Evolutionary conservation across 2,888 invertebrate genomes (phyloP).

Genomic region (Coenonympha glycerion): DNA sequence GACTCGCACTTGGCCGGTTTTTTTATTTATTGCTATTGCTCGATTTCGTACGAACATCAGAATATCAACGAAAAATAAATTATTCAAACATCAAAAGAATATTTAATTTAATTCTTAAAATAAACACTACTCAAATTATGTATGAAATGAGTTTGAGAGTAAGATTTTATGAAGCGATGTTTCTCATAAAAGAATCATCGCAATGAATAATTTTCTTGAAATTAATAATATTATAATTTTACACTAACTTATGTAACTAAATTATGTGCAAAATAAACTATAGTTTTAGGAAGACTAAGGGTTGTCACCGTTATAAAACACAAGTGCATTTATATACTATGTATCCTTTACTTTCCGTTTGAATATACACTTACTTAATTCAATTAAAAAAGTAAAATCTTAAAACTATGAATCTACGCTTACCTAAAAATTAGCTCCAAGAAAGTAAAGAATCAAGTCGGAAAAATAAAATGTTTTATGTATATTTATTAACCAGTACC

Average conservation of each 20-base stretch:
- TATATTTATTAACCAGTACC: no score
- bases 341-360: no score
- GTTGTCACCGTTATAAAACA: neutral
- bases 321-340: no score
- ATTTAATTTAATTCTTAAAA: neutral
- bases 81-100: constrained; percentile 19
- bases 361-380: no score
- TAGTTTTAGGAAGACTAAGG: constrained; percentile 1
- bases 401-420: no score
- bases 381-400: no score
- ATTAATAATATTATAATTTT: constrained; percentile 17
- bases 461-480: no score
- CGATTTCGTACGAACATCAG: neutral
- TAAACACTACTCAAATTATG: constrained; percentile 10
- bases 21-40: neutral
- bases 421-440: no score
- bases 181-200: constrained; percentile 10
- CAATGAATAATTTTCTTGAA: constrained; percentile 8
- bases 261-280: constrained; percentile 13
- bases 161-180: constrained; percentile 8
- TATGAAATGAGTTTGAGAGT: constrained; percentile 7
- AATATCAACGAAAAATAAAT: neutral
- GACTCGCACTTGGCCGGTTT: neutral
- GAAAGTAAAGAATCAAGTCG: no score
- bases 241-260: constrained; percentile 14